Evolutionary conservation across 2,888 invertebrate species (phyloP), one percentile per base, ranked within the genome.

Genomic region (Pemphredon lugubris): DNA sequence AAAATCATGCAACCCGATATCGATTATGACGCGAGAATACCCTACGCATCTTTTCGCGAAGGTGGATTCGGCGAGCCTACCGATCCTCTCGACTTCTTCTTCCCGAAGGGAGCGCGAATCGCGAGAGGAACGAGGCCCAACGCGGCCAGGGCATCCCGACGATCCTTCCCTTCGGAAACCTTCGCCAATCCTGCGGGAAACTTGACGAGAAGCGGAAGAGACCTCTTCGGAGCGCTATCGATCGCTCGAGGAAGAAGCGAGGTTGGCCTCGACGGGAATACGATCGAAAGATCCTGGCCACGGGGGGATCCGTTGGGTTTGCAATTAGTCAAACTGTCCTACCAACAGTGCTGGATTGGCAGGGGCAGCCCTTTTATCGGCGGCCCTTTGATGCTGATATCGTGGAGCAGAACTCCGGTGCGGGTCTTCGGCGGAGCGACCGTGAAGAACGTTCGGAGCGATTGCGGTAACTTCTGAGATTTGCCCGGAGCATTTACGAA

Each of bases 331-430:
- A 89, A 91, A 69, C 79, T 90, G 70, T 88, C 91, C 69, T 91
- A 89, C 77, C 80, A 81, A 3, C 84, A 88, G 48, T 92, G 92
- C 78, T 86, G 89, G 6, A 83, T 90, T 23, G 91, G 91, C 37
- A 90, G 90, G 48, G 92, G 92, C 1, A 90, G 92, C 13, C 92
- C 92, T 0, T 82, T 90, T 42, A 85, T 88, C 51, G 86, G 85
- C 0, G 91, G 91, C 1, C 73, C 86, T 9, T 83, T 87, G 34
- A 90, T 93, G 90, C 90, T 93, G 30, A 92, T 94, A 58, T 92
- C 93, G 81, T 94, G 94, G 94, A 92, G 91, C 39, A 92, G 91
- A 77, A 94, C 94, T 1, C 93, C 94, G 0, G 93, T 94, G 0
- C 90, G 92, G 73, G 90, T 94, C 0, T 94, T 94, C 82, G 94